Evolutionary conservation across 2,797 vertebrate genomes (phyloP).

Genomic region (Xiphophorus birchmanni): DNA sequence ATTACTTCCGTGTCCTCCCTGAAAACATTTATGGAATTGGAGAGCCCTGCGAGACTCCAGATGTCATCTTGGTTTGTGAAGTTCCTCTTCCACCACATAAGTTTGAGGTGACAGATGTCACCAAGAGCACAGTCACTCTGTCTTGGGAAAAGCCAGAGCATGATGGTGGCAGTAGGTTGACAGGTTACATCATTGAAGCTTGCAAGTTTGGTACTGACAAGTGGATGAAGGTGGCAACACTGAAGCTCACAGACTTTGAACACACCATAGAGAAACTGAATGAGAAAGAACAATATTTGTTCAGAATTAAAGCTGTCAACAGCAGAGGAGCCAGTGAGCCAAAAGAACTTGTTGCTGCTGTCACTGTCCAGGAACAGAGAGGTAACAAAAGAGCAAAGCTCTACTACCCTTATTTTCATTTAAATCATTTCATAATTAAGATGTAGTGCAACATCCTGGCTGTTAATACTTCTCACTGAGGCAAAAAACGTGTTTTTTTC

Average conservation of each 20-base stretch:
- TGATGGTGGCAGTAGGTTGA: constrained; percentile 95
- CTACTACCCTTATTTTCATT: not conserved
- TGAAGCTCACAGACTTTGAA: constrained; percentile 90
- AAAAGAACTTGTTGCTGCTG: constrained; percentile 90
- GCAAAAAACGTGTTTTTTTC: not conserved
- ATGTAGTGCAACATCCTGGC: not conserved
- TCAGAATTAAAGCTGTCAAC: constrained; percentile 94
- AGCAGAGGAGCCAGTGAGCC: constrained; percentile 92
- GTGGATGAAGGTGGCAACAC: constrained; percentile 95
- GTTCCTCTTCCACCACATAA: constrained; percentile 91
- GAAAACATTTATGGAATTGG: constrained; percentile 98
- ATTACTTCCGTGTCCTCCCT: constrained; percentile 96
- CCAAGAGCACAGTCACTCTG: constrained; percentile 91
- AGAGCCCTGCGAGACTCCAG: constrained; percentile 91
- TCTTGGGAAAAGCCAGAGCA: constrained; percentile 97
- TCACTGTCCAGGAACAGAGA: constrained; percentile 94
- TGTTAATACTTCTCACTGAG: not conserved
- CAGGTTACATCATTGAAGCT: constrained; percentile 93
- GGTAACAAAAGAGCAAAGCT: constrained; percentile 72
- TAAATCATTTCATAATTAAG: not conserved
- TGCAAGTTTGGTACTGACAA: constrained; percentile 94
- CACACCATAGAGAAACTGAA: constrained; percentile 94
- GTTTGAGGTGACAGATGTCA: constrained; percentile 92
- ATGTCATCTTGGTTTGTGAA: constrained; percentile 92
- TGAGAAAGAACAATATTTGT: constrained; percentile 95